phyloP scores from a whole-genome alignment of 2,888 invertebrate species.

The Drosophila maculinotata region DNA sequence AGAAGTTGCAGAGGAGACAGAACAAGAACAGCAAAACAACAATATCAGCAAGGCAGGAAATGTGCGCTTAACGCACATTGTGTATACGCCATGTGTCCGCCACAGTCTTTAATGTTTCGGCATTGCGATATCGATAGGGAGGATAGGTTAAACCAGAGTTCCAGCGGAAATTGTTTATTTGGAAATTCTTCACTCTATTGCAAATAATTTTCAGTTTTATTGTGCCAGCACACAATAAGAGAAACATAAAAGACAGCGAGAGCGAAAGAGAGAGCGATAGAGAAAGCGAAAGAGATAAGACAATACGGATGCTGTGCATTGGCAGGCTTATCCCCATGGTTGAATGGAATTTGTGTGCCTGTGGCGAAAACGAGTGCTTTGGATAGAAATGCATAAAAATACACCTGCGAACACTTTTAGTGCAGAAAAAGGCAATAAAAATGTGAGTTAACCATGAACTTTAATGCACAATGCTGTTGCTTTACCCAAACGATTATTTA shows the following conservation, averaged over 20 bases:
- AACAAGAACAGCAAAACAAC: conserved; percentile 3
- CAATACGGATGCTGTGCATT: conserved; percentile 38
- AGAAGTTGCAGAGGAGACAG: background rate
- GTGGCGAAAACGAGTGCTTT: background rate
- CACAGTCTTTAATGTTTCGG: conserved; percentile 15
- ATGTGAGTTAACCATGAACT: conserved; percentile 5
- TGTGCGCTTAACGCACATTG: conserved; percentile 39
- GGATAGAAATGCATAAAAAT: background rate
- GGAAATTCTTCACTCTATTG: conserved; percentile 54
- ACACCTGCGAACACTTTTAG: conserved; percentile 26
- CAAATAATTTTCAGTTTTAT: conserved; percentile 53
- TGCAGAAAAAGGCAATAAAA: conserved; percentile 8
- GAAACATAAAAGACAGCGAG: background rate
- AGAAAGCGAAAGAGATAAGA: background rate
- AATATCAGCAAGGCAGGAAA: conserved; percentile 31
- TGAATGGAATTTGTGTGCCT: conserved; percentile 22
- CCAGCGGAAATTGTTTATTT: conserved; percentile 59
- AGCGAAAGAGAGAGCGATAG: background rate
- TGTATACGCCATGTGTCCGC: conserved; percentile 68
- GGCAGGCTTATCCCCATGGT: conserved; percentile 42
- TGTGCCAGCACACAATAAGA: conserved; percentile 7
- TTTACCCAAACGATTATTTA: background rate
- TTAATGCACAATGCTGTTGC: background rate
- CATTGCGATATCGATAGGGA: conserved; percentile 40
- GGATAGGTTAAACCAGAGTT: conserved; percentile 37